Conservation (phyloP, 2,888 invertebrate species). For the Ectropis crepuscularia region DNA sequence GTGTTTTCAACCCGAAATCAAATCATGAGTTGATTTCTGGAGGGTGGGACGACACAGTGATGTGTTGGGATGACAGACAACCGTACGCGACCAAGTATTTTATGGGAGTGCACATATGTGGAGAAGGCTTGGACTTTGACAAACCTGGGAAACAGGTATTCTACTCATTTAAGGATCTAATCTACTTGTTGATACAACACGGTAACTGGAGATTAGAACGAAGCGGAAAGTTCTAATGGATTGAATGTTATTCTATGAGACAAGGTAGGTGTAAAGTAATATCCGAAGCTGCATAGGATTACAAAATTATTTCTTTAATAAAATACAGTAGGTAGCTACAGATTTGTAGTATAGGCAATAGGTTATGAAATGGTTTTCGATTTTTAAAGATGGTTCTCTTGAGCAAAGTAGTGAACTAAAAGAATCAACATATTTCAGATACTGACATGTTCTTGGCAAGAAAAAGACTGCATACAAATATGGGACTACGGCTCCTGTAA, state of each 20-base stretch:
- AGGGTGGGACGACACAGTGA: conserved; percentile 87
- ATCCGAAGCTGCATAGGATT: too few species aligned
- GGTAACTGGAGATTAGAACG: background rate
- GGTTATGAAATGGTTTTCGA: too few species aligned
- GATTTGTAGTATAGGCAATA: too few species aligned
- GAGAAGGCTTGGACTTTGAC: conserved; percentile 88
- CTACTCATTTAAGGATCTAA: background rate
- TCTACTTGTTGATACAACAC: too few species aligned
- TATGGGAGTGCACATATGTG: conserved; percentile 86
- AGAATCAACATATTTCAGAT: conserved; percentile 71
- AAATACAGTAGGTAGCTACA: too few species aligned
- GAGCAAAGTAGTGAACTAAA: too few species aligned
- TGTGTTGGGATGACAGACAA: conserved; percentile 88
- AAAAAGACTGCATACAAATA: conserved; percentile 84
- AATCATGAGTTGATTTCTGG: conserved; percentile 87
- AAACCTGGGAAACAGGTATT: conserved; percentile 85
- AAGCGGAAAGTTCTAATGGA: background rate
- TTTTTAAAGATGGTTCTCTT: too few species aligned
- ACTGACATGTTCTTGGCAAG: conserved; percentile 87
- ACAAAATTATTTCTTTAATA: too few species aligned
- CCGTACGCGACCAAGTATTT: conserved; percentile 85
- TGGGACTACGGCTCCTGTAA: conserved; percentile 89
- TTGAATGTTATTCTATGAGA: too few species aligned
- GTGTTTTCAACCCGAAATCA: conserved; percentile 87
- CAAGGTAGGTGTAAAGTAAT: too few species aligned